Evolutionary conservation across 2,113 vertebrate species (phyloP).

Genomic region (Colistium nudipinnis): DNA sequence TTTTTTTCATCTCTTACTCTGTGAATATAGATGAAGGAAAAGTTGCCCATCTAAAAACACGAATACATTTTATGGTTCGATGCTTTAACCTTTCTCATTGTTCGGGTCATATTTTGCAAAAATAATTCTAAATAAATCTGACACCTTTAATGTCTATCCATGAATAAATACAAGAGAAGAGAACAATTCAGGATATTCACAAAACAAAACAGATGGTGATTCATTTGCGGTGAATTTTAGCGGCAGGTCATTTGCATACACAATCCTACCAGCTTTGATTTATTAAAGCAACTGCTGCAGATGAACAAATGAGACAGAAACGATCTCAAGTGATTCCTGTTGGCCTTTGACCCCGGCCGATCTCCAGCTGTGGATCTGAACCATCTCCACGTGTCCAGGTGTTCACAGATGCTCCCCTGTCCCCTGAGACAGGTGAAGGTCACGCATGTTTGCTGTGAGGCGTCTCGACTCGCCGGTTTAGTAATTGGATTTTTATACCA

Average conservation of each 20-base stretch:
- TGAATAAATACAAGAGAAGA: not conserved
- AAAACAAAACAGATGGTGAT: constrained; percentile 3
- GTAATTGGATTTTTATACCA: not conserved
- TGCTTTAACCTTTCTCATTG: no score
- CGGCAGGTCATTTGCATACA: constrained; percentile 31
- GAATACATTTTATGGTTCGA: no score
- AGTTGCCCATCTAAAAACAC: no score
- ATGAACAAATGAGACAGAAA: not conserved
- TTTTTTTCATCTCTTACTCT: not conserved
- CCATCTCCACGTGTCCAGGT: not conserved
- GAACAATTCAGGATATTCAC: not conserved
- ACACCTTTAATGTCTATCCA: no score
- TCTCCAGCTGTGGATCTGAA: not conserved
- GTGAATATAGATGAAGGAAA: not conserved
- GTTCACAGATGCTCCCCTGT: not conserved
- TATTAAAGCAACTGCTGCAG: not conserved
- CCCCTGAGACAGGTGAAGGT: constrained; percentile 5
- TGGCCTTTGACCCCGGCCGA: constrained; percentile 8
- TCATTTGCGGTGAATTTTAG: no score
- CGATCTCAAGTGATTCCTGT: not conserved
- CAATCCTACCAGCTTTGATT: not conserved
- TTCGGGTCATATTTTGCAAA: not conserved
- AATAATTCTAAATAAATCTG: no score
- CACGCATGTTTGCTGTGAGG: not conserved
- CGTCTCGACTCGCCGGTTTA: not conserved